Evolutionary conservation across 2,113 vertebrate species (phyloP), one percentile per base, ranked within the genome.

Genomic region (Hippolais icterina): DNA sequence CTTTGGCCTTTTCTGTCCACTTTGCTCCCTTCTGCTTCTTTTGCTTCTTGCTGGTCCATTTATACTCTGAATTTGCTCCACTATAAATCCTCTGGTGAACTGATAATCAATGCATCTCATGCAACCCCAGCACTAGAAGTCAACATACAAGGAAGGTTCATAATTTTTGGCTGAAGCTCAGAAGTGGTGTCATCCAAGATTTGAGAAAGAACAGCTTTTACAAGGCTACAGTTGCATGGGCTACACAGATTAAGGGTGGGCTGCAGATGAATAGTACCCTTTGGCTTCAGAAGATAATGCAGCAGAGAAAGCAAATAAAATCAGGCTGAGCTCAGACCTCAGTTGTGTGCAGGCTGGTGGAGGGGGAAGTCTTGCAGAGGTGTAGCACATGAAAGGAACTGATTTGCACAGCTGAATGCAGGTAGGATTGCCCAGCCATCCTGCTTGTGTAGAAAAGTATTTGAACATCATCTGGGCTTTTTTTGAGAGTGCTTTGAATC

Each of bases 391-490:
- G 63, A 54, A 72, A 86, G 63, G 66, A 66, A n/a, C 12, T 59
- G 29, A 68, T 54, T 50, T 88, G 25, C 12, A 6, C 0, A 3
- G 33, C 46, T 83, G 41, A 17, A 10, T 90, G 46, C 53, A 71
- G 14, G 24, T 52, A 37, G 49, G 18, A n/a, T 47, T 53, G 17
- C 13, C 39, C 42, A 46, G 57, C 46, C 3, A 0, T 63, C 31
- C 63, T 77, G 37, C 29, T 83, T 83, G 20, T 35, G 7, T 56
- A 35, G 79, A 75, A 41, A 8, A 50, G 17, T 15, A 54, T 70
- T 76, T 81, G 35, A 86, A 31, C 8, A 10, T n/a, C 0, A 1
- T 42, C 12, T 7, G 0, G 0, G 12, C 23, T 63, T n/a, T 44
- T 44, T 57, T 46, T 13, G 15, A 42, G 85, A 83, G 10, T 13